phyloP scores from a whole-genome alignment of 2,888 invertebrate genomes.

The Periphyllus acericola region DNA sequence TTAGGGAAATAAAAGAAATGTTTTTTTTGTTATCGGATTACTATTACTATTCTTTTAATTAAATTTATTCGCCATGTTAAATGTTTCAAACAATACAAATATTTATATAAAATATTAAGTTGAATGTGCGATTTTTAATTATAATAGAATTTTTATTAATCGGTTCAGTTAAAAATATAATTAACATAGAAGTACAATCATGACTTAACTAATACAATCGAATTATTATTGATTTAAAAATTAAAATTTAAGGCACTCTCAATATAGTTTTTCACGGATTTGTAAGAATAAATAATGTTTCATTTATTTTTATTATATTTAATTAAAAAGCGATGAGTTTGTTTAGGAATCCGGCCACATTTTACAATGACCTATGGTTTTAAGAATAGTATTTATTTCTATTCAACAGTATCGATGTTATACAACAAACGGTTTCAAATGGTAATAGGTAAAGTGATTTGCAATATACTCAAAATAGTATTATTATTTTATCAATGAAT shows the following conservation, averaged over 20 bases:
- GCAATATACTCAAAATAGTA: too few species aligned
- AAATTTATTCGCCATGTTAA: not conserved
- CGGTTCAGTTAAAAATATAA: not conserved
- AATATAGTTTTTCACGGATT: not conserved
- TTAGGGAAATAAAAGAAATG: not conserved
- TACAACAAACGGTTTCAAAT: too few species aligned
- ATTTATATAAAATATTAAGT: not conserved
- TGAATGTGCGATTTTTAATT: too few species aligned
- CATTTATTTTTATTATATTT: not conserved
- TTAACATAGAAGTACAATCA: not conserved
- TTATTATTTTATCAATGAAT: too few species aligned
- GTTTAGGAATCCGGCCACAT: not conserved
- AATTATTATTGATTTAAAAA: not conserved
- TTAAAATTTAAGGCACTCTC: not conserved
- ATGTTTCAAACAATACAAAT: not conserved
- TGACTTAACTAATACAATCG: not conserved
- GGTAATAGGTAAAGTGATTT: too few species aligned
- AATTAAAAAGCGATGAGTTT: not conserved
- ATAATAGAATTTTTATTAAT: not conserved
- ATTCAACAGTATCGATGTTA: not conserved
- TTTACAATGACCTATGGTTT: not conserved
- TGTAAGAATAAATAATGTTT: not conserved
- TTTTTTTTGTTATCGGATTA: not conserved
- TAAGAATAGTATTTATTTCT: not conserved
- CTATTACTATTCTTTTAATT: not conserved